Conservation (phyloP, 2,113 vertebrate species). For the Crotalus viridis region DNA sequence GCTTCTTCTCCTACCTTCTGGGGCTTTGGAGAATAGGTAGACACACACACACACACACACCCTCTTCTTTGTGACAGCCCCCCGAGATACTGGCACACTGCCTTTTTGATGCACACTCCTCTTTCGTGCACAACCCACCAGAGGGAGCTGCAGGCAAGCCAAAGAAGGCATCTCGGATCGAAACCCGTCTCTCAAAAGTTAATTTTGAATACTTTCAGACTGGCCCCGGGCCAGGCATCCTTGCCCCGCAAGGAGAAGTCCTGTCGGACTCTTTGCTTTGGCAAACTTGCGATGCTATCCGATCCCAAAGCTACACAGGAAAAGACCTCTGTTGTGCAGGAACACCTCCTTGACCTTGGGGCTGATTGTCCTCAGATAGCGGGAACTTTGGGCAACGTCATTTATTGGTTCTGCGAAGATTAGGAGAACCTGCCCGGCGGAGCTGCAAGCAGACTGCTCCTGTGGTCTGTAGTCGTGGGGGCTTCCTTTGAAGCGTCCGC, state of each 20-base stretch:
- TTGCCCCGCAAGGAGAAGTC: not conserved
- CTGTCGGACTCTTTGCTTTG: fast-evolving
- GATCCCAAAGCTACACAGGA: not conserved
- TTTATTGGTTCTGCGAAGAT: not conserved
- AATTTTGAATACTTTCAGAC: fast-evolving
- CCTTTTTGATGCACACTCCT: not conserved
- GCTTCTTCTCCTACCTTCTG: not conserved
- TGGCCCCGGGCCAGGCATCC: slow-evolving; percentile 12
- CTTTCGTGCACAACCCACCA: slow-evolving; percentile 45
- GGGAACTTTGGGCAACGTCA: not conserved
- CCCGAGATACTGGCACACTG: not conserved
- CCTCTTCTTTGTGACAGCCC: not conserved
- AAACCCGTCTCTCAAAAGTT: not conserved
- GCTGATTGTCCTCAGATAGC: slow-evolving; percentile 21
- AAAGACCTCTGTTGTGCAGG: slow-evolving; percentile 43
- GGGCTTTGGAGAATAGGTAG: not conserved
- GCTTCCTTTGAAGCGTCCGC: fast-evolving
- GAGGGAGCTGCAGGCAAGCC: slow-evolving; percentile 55
- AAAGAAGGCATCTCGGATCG: fast-evolving
- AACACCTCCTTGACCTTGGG: slow-evolving; percentile 38
- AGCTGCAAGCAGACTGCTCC: not conserved
- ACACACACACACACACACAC: too few species aligned
- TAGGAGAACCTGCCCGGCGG: not conserved
- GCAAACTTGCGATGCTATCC: slow-evolving; percentile 13
- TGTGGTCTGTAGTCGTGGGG: not conserved